Percentiles rank a stretch among this genome's conserved stretches.
Conservation (phyloP, 2,888 invertebrate species). For the Unio delphinus region DNA sequence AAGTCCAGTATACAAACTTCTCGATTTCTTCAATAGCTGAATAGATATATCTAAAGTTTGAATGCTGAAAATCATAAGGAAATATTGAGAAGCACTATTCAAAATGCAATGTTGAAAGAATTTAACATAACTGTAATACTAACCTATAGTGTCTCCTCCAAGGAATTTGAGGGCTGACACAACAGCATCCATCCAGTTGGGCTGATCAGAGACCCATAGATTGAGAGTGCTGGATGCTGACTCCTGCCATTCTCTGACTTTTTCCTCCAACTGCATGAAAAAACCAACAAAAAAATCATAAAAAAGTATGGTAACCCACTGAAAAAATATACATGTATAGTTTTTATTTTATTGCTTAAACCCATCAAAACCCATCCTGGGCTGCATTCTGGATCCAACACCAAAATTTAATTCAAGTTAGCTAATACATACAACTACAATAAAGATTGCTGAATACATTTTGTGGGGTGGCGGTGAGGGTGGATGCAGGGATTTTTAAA, state of each 20-base stretch:
- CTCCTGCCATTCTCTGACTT: constrained; percentile 71
- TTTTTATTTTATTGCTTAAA: background rate
- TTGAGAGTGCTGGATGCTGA: constrained; percentile 63
- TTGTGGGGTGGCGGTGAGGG: too few species aligned
- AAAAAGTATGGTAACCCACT: background rate
- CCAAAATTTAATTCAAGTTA: too few species aligned
- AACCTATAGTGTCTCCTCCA: constrained; percentile 82
- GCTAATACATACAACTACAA: too few species aligned
- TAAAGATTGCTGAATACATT: too few species aligned
- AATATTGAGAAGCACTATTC: too few species aligned
- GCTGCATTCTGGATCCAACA: too few species aligned
- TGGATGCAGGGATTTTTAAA: too few species aligned
- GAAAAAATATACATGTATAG: background rate
- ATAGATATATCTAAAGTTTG: too few species aligned
- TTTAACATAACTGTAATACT: constrained; percentile 12
- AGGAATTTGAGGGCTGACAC: constrained; percentile 87
- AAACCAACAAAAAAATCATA: background rate
- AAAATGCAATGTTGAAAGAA: background rate
- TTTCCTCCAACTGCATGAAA: constrained; percentile 77
- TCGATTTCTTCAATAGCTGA: too few species aligned
- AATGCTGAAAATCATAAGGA: too few species aligned
- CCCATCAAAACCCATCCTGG: too few species aligned
- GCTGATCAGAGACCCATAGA: constrained; percentile 66
- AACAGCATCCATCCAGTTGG: constrained; percentile 78
- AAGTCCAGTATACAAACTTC: too few species aligned